A percentile compares a stretch with the other conserved stretches of the same genome.
phyloP scores from a whole-genome alignment of 2,113 vertebrate genomes.

The Corydoras maculifer region DNA sequence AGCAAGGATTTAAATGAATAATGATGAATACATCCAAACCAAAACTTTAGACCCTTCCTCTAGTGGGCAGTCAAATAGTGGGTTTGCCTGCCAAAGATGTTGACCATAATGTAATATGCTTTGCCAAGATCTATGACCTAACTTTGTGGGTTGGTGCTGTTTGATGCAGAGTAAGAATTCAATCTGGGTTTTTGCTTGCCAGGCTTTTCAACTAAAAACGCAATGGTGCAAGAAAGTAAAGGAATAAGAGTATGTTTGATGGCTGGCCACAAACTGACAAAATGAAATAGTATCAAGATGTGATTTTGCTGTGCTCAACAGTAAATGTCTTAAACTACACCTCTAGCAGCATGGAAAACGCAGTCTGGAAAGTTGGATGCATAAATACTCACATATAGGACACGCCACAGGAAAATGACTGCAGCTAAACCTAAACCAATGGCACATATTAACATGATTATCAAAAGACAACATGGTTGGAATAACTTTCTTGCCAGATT shows the following conservation, averaged over 20 bases:
- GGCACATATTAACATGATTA: too few species aligned
- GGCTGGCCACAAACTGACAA: conserved; percentile 58
- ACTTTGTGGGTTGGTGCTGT: conserved; percentile 53
- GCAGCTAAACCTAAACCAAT: conserved; percentile 20
- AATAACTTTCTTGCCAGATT: too few species aligned
- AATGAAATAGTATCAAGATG: conserved; percentile 64
- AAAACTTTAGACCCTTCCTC: conserved; percentile 44
- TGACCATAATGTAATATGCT: conserved; percentile 59
- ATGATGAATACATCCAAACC: conserved; percentile 39
- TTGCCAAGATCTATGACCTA: conserved; percentile 55
- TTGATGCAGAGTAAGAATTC: conserved; percentile 51
- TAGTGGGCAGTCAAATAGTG: conserved; percentile 51
- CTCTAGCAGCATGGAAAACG: conserved; percentile 33
- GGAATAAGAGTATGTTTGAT: conserved; percentile 57
- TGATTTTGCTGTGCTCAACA: conserved; percentile 47
- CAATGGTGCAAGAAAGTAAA: conserved; percentile 54
- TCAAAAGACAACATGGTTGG: too few species aligned
- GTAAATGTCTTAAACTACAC: conserved; percentile 47
- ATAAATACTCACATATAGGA: conserved; percentile 36
- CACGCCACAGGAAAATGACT: conserved; percentile 38
- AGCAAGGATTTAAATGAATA: conserved; percentile 47
- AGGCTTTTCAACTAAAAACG: conserved; percentile 52
- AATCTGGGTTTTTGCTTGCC: conserved; percentile 54
- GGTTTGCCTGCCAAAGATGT: conserved; percentile 60
- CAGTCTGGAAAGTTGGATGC: conserved; percentile 44